A percentile compares a stretch with the other conserved stretches of the same genome.
These are phyloP conservation scores for Chloropsis cyanopogon DNA, from an alignment of 2,113 vertebrate genomes.

Conservation along the genomic window DNA sequence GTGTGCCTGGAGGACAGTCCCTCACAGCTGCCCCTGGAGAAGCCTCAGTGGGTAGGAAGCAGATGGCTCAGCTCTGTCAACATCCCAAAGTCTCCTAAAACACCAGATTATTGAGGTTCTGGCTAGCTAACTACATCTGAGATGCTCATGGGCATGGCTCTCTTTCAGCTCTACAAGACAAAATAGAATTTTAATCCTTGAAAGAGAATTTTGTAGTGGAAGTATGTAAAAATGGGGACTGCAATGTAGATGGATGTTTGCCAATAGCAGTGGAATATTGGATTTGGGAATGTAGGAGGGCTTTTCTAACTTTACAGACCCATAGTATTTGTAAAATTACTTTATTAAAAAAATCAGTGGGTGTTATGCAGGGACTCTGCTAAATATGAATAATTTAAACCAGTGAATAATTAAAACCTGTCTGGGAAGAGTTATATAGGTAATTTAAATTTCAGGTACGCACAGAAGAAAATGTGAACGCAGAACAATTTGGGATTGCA, in stretches of 20 bases:
- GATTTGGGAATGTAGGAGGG: not conserved
- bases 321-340: not conserved
- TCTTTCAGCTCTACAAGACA: not conserved
- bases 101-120: not conserved
- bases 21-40: not conserved
- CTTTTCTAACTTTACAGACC: not conserved
- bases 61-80: not conserved
- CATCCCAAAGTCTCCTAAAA: not conserved
- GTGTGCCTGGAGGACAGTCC: not conserved
- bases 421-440: not conserved
- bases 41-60: not conserved
- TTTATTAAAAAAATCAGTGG: not conserved
- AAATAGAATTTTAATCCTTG: not conserved
- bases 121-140: not conserved
- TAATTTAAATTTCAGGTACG: not conserved
- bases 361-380: not conserved
- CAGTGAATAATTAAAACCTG: not conserved
- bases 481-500: not conserved
- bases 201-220: not conserved
- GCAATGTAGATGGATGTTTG: not conserved
- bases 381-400: not conserved
- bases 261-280: not conserved
- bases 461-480: not conserved
- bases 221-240: not conserved
- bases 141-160: not conserved